These are phyloP conservation scores for Paramormyrops kingsleyae DNA, from an alignment of 2,113 vertebrate species.

Conservation along the genomic window DNA sequence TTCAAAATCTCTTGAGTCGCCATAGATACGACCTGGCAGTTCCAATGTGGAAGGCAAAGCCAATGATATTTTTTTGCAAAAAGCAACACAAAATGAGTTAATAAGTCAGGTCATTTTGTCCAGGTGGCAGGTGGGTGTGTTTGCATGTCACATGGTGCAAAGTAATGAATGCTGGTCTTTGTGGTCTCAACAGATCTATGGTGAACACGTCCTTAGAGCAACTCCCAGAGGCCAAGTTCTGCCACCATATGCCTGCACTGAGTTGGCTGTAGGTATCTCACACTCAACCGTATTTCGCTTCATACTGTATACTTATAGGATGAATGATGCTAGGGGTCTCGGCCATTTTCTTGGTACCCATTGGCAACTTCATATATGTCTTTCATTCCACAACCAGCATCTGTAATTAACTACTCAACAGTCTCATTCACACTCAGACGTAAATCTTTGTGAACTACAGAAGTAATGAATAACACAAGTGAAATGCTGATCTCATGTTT, in stretches of 20 bases:
- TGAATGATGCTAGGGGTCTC: background rate
- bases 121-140: background rate
- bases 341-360: background rate
- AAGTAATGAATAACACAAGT: background rate
- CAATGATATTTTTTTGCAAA: background rate
- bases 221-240: slow-evolving; percentile 64
- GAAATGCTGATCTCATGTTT: background rate
- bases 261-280: slow-evolving; percentile 66
- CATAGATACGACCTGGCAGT: background rate
- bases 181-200: slow-evolving; percentile 62
- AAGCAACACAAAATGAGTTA: background rate
- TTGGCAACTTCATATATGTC: background rate
- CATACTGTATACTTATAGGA: background rate
- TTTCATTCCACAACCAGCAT: background rate
- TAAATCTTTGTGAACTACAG: background rate
- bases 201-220: slow-evolving; percentile 62
- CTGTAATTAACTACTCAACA: background rate
- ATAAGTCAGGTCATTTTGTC: background rate
- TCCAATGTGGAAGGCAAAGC: background rate
- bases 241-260: slow-evolving; percentile 59
- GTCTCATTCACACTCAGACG: background rate
- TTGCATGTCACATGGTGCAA: background rate
- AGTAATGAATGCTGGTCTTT: background rate
- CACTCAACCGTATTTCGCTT: background rate
- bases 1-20: background rate